phyloP scores from a whole-genome alignment of 2,113 vertebrate species.

The Rostratula benghalensis region DNA sequence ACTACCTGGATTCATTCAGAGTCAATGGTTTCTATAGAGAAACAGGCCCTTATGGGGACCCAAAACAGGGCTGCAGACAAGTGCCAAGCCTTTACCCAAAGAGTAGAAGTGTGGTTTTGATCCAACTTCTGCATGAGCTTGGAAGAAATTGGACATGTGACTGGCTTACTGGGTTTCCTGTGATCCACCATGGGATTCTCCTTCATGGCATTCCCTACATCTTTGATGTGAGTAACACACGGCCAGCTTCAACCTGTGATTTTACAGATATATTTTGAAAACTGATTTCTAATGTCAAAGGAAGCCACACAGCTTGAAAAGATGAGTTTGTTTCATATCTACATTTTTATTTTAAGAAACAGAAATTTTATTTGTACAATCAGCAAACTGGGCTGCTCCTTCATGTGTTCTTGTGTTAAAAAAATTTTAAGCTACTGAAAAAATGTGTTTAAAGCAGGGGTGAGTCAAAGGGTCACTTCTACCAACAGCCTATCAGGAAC shows the following conservation, averaged over 20 bases:
- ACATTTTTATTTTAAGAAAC: background rate
- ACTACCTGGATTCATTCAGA: constrained; percentile 10
- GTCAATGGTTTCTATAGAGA: background rate
- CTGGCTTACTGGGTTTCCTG: background rate
- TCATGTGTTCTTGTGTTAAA: background rate
- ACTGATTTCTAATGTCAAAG: background rate
- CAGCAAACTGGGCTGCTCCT: background rate
- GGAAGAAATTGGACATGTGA: background rate
- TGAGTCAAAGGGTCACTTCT: background rate
- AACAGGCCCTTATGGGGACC: background rate
- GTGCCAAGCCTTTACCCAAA: background rate
- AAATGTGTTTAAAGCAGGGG: background rate
- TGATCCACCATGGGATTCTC: background rate
- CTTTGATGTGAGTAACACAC: background rate
- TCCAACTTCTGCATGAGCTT: background rate
- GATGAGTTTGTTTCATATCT: background rate
- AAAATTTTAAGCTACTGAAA: background rate
- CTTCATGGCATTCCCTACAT: background rate
- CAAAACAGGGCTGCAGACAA: background rate
- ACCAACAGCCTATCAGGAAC: background rate
- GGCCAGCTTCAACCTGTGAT: background rate
- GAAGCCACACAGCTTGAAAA: background rate
- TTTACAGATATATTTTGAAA: background rate
- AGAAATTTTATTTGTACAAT: background rate
- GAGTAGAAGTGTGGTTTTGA: background rate